These are phyloP conservation scores for Lasioglossum calceatum DNA, from an alignment of 2,888 invertebrate species.

Conservation along the genomic window DNA sequence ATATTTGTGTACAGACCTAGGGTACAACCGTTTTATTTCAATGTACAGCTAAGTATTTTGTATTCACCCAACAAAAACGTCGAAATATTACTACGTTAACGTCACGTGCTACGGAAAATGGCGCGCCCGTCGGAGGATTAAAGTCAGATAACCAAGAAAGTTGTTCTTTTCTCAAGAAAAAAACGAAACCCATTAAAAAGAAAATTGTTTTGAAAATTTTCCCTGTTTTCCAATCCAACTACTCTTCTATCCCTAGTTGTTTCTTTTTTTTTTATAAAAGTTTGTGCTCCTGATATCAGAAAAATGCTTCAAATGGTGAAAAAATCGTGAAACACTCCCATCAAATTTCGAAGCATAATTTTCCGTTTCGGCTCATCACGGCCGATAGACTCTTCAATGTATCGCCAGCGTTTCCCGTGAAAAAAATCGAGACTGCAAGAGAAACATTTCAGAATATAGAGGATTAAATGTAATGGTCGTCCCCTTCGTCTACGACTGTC, in stretches of 20 bases:
- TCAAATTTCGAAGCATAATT: neutral
- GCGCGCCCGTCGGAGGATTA: neutral
- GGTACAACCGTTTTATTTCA: neutral
- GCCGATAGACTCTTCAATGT: too few relatives aligned
- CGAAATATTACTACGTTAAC: neutral
- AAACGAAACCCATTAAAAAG: neutral
- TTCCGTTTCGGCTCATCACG: neutral
- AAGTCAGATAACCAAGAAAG: neutral
- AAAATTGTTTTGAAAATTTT: too few relatives aligned
- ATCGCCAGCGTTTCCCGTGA: neutral
- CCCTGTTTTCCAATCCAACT: neutral
- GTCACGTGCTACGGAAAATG: neutral
- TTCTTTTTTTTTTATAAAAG: neutral
- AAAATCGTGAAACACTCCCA: neutral
- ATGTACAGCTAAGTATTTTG: neutral
- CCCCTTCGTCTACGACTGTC: neutral
- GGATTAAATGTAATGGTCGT: slow-evolving; percentile 21
- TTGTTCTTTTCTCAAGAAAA: neutral
- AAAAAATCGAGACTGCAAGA: too few relatives aligned
- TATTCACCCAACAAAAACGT: neutral
- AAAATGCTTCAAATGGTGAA: neutral
- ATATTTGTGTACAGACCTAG: neutral
- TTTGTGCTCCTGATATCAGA: neutral
- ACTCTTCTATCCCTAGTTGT: neutral
- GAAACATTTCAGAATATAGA: slow-evolving; percentile 26